Evolutionary conservation across 2,888 invertebrate species (phyloP).

Genomic region (Drosophila acutilabella): DNA sequence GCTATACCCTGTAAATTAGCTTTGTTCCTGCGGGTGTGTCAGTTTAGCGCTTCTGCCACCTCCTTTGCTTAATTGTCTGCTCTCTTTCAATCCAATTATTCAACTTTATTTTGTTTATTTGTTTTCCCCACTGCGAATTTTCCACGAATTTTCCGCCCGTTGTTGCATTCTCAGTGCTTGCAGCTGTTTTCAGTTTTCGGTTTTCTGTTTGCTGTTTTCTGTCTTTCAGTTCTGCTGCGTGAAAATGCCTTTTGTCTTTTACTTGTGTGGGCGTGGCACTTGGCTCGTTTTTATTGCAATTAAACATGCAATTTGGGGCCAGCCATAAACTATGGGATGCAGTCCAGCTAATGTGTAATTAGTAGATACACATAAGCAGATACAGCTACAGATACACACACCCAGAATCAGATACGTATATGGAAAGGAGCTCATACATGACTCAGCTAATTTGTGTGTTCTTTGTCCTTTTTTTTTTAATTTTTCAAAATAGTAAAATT

Average conservation of each 20-base stretch:
- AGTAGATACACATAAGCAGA: conserved; percentile 11
- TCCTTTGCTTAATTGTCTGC: not conserved
- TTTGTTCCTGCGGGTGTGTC: not conserved
- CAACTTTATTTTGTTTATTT: conserved; percentile 12
- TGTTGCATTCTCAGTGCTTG: conserved; percentile 38
- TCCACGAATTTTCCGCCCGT: conserved; percentile 44
- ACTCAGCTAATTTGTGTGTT: conserved; percentile 36
- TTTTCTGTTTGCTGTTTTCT: conserved; percentile 53
- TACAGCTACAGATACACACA: conserved; percentile 2
- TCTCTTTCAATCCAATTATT: conserved; percentile 4
- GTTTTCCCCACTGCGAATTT: conserved; percentile 40
- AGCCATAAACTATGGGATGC: conserved; percentile 67
- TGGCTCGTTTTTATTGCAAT: conserved; percentile 71
- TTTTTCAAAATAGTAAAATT: too few species aligned
- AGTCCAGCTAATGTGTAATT: conserved; percentile 46
- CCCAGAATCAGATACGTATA: not conserved
- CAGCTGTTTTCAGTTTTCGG: conserved; percentile 60
- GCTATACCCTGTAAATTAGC: not conserved
- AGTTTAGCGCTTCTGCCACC: not conserved
- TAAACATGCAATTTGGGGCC: conserved; percentile 77
- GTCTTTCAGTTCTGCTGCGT: conserved; percentile 64
- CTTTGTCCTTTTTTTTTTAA: not conserved
- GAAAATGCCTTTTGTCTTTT: conserved; percentile 55
- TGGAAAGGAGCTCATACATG: conserved; percentile 18
- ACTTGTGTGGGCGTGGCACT: conserved; percentile 46